A percentile compares a stretch with the other conserved stretches of the same genome.
phyloP scores from a whole-genome alignment of 2,888 invertebrate species.

The Drosophila trichaetosa region DNA sequence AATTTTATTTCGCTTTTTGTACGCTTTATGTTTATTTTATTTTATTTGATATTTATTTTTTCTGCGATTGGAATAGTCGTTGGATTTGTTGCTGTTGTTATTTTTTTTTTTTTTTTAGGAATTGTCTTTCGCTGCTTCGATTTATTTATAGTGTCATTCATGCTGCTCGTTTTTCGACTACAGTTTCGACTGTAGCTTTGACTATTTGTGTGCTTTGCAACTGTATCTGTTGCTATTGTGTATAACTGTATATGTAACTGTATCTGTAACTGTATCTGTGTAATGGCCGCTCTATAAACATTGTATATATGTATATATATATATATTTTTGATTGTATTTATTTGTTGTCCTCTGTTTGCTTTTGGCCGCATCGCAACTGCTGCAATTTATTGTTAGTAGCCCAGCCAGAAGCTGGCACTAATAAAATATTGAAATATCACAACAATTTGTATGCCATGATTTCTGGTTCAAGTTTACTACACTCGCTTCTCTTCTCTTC shows the following conservation, averaged over 20 bases:
- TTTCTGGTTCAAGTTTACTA: constrained; percentile 46
- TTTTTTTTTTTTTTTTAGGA: constrained; percentile 4
- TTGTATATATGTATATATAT: constrained; percentile 14
- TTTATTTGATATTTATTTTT: background rate
- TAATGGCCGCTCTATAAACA: constrained; percentile 45
- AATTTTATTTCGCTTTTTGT: constrained; percentile 72
- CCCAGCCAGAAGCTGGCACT: constrained; percentile 42
- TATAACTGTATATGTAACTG: constrained; percentile 10
- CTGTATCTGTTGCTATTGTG: constrained; percentile 25
- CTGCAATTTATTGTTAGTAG: constrained; percentile 70
- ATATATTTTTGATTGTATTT: constrained; percentile 51
- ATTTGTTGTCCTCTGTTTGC: constrained; percentile 56
- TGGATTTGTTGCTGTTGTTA: constrained; percentile 16
- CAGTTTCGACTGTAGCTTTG: constrained; percentile 21
- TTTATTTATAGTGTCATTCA: constrained; percentile 75
- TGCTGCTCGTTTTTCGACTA: constrained; percentile 34
- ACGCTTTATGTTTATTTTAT: constrained; percentile 27
- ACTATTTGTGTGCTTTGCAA: constrained; percentile 15
- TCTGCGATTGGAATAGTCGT: constrained; percentile 26
- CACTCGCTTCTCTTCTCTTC: background rate
- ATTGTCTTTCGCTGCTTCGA: constrained; percentile 55
- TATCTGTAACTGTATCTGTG: constrained; percentile 26
- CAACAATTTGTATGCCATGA: constrained; percentile 44
- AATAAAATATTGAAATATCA: constrained; percentile 76
- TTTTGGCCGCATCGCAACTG: constrained; percentile 52